Percentiles rank a stretch among this genome's conserved stretches.
Evolutionary conservation across 2,797 vertebrate species (phyloP).

Genomic region (Chromobotia macracanthus): DNA sequence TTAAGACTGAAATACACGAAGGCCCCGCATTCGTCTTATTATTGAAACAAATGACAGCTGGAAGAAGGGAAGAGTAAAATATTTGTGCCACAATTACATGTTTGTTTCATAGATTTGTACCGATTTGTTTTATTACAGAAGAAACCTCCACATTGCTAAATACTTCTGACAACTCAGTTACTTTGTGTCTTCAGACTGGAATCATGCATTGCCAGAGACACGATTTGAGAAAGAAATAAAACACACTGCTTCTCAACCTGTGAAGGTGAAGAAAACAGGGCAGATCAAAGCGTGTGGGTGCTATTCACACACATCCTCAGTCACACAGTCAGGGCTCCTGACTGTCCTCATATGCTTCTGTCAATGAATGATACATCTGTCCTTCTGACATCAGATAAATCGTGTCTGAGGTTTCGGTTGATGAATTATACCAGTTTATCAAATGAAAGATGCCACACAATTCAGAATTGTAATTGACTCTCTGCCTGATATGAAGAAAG

Average conservation of each 20-base stretch:
- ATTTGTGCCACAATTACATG: constrained; percentile 70
- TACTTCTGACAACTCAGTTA: constrained; percentile 73
- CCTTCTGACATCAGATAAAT: constrained; percentile 53
- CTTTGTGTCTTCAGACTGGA: background rate
- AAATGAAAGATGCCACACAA: constrained; percentile 34
- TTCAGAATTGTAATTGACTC: constrained; percentile 28
- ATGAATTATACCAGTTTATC: constrained; percentile 44
- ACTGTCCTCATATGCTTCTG: constrained; percentile 66
- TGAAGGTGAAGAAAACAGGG: background rate
- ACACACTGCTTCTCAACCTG: constrained; percentile 3
- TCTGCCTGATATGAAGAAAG: constrained; percentile 2
- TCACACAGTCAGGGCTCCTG: constrained; percentile 49
- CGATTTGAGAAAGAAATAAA: constrained; percentile 22
- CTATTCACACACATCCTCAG: constrained; percentile 26
- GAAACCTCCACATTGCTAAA: constrained; percentile 67
- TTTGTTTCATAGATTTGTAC: constrained; percentile 81
- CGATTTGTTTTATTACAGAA: constrained; percentile 79
- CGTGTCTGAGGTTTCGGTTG: constrained; percentile 22
- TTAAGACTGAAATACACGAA: constrained; percentile 80
- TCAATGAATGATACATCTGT: constrained; percentile 67
- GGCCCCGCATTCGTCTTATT: constrained; percentile 78
- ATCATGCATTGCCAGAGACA: constrained; percentile 11
- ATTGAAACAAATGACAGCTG: constrained; percentile 81
- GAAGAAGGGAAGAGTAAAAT: constrained; percentile 74
- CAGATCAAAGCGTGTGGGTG: constrained; percentile 52